A percentile compares a stretch with the other conserved stretches of the same genome.
Conservation (phyloP, 1,140 invertebrate species). For the Saxidomus purpurata region DNA sequence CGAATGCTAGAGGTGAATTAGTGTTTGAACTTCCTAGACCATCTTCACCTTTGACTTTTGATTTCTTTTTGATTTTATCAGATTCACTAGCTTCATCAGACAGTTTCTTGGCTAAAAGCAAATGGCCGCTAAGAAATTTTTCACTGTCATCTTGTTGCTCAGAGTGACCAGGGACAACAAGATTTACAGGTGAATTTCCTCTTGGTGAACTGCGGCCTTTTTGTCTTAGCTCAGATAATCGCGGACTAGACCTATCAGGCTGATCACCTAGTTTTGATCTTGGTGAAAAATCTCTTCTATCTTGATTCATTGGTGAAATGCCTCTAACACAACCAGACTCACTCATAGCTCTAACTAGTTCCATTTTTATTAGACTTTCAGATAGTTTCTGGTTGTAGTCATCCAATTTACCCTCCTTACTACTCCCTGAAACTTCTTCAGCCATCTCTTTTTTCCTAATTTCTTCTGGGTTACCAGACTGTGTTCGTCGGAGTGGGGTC, state of each 20-base stretch:
- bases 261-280: constrained; percentile 3
- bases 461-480: constrained; percentile 73
- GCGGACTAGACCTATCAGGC: constrained; percentile 33
- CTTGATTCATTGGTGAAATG: neutral
- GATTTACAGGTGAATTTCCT: constrained; percentile 68
- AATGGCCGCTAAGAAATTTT: constrained; percentile 83
- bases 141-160: constrained; percentile 65
- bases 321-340: neutral
- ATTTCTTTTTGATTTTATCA: constrained; percentile 67
- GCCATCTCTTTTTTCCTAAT: neutral
- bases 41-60: constrained; percentile 61
- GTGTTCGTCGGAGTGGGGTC: constrained; percentile 74
- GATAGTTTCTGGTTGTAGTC: constrained; percentile 76
- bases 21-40: constrained; percentile 44
- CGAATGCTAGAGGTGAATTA: constrained; percentile 15
- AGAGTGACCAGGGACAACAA: constrained; percentile 55
- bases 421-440: constrained; percentile 23
- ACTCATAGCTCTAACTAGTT: neutral
- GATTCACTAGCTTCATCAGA: constrained; percentile 85
- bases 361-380: constrained; percentile 71
- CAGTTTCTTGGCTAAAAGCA: constrained; percentile 85
- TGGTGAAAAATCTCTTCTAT: constrained; percentile 36
- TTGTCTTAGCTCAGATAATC: constrained; percentile 1
- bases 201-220: constrained; percentile 40
- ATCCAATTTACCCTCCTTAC: constrained; percentile 54